Evolutionary conservation across 2,888 invertebrate genomes (phyloP), one percentile per base, ranked within the genome.

Genomic region (Caenorhabditis wallacei): DNA sequence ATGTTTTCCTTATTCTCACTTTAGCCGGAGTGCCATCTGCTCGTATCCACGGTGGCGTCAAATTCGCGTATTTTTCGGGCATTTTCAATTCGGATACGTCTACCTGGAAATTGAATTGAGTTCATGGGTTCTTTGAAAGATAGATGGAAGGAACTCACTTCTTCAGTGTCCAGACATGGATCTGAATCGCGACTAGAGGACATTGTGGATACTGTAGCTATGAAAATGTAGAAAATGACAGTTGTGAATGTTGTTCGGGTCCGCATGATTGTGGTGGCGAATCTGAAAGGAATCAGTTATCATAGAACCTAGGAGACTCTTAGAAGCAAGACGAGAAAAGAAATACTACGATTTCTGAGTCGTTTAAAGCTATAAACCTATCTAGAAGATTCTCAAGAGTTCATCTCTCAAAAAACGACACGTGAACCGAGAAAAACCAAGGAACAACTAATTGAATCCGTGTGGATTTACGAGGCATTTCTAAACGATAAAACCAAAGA

Each of bases 1-100:
- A 53, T 53, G 48, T 35, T 11, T 1, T n/a, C n/a, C n/a, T n/a
- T 30, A 26, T 20, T 24, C 69, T 54, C 35, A 80, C 72, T 59
- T 80, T 72, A 4, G 66, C 53, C 18, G 37, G 10, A 11, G 18
- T 72, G 10, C 66, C 69, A 26, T 72, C 80, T 24, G 40, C 22
- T 46, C 57, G 59, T 51, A 35, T n/a, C 80, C 72, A 80, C 59
- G 80, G 72, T 37, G 72, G 61, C 66, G 72, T 72, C 72, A 80
- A 43, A 63, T 68, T 72, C 13, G 68, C 64, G 37, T 66, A 71
- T 57, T 30, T 30, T 4, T 48, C 2, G 10, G 71, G 79, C 56
- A 71, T 18, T 13, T 54, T 30, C 11, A 78, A 24, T 11, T 16
- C 7, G 3, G 48, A 48, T n/a, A 20, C 24, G n/a, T 53, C 43